phyloP scores from a whole-genome alignment of 2,797 vertebrate species.

The Tympanoctomys barrerae region DNA sequence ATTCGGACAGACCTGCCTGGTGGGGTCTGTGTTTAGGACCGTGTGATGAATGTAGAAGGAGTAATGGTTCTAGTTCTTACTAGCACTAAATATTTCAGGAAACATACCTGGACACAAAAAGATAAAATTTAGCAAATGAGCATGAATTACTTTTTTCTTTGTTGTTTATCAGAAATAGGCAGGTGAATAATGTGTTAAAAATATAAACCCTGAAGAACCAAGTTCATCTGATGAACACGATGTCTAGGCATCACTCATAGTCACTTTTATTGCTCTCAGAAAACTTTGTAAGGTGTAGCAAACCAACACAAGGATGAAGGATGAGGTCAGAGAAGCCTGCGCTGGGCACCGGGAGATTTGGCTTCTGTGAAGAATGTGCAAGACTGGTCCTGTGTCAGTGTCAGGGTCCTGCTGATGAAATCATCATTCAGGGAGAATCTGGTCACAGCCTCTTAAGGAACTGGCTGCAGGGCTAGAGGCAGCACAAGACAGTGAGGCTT shows the following conservation, averaged over 20 bases:
- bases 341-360: background rate
- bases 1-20: background rate
- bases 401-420: background rate
- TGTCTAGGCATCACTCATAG: background rate
- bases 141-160: background rate
- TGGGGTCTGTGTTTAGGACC: background rate
- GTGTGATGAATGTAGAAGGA: background rate
- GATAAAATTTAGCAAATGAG: slow-evolving; percentile 18
- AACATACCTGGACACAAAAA: background rate
- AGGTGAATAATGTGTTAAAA: background rate
- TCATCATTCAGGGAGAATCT: background rate
- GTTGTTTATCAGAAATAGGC: slow-evolving; percentile 18
- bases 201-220: background rate
- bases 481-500: background rate
- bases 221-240: slow-evolving; percentile 1
- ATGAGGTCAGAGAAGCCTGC: background rate
- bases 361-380: background rate
- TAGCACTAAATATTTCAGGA: background rate
- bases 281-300: background rate
- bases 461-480: background rate
- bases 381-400: background rate
- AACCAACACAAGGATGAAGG: background rate
- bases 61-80: background rate
- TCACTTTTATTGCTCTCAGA: background rate
- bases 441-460: background rate